Evolutionary conservation across 2,888 invertebrate genomes (phyloP).

Genomic region (Sinelater perroti): DNA sequence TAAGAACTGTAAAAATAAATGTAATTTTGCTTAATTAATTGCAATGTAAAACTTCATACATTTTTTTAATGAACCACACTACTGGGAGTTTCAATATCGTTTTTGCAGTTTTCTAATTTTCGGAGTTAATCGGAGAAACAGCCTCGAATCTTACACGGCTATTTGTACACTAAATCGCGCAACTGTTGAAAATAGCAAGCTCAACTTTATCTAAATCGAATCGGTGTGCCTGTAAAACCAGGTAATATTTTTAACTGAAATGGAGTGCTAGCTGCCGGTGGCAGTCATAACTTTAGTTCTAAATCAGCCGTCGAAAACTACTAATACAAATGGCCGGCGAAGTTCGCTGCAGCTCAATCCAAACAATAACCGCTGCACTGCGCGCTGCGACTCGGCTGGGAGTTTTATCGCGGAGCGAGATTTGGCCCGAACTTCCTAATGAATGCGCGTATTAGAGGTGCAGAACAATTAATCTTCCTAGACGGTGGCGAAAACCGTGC

Average conservation of each 20-base stretch:
- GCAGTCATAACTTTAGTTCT: constrained; percentile 1
- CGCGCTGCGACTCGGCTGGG: not conserved
- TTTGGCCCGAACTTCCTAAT: constrained; percentile 6
- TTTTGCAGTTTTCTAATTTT: too few relatives aligned
- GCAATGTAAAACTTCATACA: too few relatives aligned
- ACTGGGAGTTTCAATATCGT: too few relatives aligned
- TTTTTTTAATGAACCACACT: too few relatives aligned
- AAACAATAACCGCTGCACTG: constrained; percentile 14
- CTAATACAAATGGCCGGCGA: constrained; percentile 8
- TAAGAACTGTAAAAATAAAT: too few relatives aligned
- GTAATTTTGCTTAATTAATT: too few relatives aligned
- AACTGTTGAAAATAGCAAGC: not conserved
- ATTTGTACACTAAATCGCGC: not conserved
- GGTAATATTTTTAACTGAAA: not conserved
- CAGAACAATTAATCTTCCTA: constrained; percentile 15
- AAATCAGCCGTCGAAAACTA: not conserved
- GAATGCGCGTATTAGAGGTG: constrained; percentile 15
- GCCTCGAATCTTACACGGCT: too few relatives aligned
- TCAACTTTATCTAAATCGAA: constrained; percentile 8
- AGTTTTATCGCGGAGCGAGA: constrained; percentile 9
- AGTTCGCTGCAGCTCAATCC: constrained; percentile 9
- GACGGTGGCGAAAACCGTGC: constrained; percentile 12
- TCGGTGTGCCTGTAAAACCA: constrained; percentile 2
- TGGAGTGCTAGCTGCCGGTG: not conserved
- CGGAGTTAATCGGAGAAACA: too few relatives aligned